Conservation (phyloP, 2,888 invertebrate species). For the Eumacrocentrus americanus region DNA sequence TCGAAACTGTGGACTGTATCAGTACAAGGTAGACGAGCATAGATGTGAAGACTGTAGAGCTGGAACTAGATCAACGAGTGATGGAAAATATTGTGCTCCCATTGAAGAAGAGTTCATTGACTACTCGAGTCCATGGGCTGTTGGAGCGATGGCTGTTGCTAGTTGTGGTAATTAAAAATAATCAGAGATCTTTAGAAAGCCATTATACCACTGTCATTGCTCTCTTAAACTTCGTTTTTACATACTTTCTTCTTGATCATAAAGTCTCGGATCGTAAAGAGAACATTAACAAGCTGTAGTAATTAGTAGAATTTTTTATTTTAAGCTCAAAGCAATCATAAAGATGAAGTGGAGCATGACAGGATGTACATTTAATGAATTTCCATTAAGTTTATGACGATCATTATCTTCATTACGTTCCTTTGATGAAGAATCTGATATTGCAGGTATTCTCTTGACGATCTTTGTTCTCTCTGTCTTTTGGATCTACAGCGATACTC, state of each 20-base stretch:
- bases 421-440: neutral
- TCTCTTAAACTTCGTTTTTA: too few species aligned
- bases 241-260: neutral
- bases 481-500: conserved; percentile 64
- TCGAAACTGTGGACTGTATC: conserved; percentile 61
- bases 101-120: conserved; percentile 63
- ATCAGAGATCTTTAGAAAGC: too few species aligned
- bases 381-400: too few species aligned
- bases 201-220: neutral
- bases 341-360: too few species aligned
- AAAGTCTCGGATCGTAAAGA: conserved; percentile 2
- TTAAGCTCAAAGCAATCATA: too few species aligned
- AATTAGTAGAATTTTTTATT: too few species aligned
- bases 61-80: conserved; percentile 57
- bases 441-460: conserved; percentile 61
- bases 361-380: too few species aligned
- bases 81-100: conserved; percentile 56
- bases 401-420: neutral
- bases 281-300: neutral
- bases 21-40: conserved; percentile 59
- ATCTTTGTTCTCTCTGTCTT: conserved; percentile 62
- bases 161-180: conserved; percentile 49
- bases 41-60: conserved; percentile 62
- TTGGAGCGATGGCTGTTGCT: conserved; percentile 61
- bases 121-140: conserved; percentile 62